Conservation (phyloP, 2,113 vertebrate species). For the Vulpes lagopus region DNA sequence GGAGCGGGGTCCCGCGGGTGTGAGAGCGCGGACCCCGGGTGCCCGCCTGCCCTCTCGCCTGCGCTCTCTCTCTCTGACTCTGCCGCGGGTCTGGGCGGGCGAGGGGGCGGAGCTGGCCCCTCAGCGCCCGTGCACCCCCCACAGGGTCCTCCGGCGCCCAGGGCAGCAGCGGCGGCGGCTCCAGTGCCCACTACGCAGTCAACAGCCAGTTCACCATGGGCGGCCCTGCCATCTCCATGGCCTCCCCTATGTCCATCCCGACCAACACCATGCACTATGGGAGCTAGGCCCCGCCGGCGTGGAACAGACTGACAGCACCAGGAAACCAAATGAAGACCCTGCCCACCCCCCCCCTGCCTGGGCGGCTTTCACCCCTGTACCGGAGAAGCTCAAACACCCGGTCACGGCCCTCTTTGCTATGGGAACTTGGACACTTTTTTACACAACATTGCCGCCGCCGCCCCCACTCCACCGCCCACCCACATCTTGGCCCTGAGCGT, state of each 20-base stretch:
- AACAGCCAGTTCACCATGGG: slow-evolving; percentile 98
- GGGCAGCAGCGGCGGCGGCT: slow-evolving; percentile 90
- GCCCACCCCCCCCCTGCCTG: slow-evolving; percentile 35
- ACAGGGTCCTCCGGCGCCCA: slow-evolving; percentile 89
- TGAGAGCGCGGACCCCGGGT: not conserved
- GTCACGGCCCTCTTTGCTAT: slow-evolving; percentile 77
- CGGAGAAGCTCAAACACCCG: slow-evolving; percentile 58
- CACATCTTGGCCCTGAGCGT: slow-evolving; percentile 46
- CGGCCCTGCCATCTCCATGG: slow-evolving; percentile 96
- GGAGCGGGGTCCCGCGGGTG: not conserved
- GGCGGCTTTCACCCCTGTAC: slow-evolving; percentile 54
- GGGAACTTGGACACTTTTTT: slow-evolving; percentile 82
- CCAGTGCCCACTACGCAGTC: slow-evolving; percentile 93
- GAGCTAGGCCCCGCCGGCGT: slow-evolving; percentile 89
- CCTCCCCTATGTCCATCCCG: slow-evolving; percentile 96
- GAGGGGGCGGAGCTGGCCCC: not conserved
- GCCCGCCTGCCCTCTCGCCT: slow-evolving; percentile 35
- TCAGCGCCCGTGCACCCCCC: not conserved
- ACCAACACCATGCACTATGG: slow-evolving; percentile 98
- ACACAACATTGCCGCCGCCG: slow-evolving; percentile 61
- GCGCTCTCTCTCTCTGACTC: slow-evolving; percentile 48
- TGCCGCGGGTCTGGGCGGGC: slow-evolving; percentile 30
- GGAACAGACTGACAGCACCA: slow-evolving; percentile 79
- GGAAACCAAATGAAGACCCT: slow-evolving; percentile 89
- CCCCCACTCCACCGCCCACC: not conserved